Evolutionary conservation across 2,888 invertebrate species (phyloP).

Genomic region (Stramonita haemastoma): DNA sequence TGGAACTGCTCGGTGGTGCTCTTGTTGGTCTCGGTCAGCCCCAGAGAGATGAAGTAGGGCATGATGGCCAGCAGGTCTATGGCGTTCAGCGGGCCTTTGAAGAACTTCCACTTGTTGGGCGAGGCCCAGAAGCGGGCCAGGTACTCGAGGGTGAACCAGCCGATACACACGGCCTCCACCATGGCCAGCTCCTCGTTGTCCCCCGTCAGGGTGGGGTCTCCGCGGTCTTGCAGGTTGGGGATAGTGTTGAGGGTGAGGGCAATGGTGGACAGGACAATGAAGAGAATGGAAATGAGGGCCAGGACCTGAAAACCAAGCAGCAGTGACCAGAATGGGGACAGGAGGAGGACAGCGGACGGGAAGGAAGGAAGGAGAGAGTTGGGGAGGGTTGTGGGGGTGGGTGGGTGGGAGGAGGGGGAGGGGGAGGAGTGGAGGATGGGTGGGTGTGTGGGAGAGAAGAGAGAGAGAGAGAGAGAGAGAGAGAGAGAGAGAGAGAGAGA

Average conservation of each 20-base stretch:
- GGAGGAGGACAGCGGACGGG: too few species aligned
- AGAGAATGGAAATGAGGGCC: constrained; percentile 99
- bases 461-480: neutral
- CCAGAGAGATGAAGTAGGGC: constrained; percentile 98
- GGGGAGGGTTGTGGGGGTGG: neutral
- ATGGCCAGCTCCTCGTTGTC: constrained; percentile 85
- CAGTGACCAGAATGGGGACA: neutral
- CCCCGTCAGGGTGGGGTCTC: constrained; percentile 82
- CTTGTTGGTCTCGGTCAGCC: constrained; percentile 97
- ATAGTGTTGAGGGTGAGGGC: constrained; percentile 99
- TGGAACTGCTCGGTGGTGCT: constrained; percentile 80
- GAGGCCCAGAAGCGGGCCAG: constrained; percentile 97
- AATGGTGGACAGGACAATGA: constrained; percentile 99
- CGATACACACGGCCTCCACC: constrained; percentile 99
- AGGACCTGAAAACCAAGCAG: constrained; percentile 78
- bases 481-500: neutral
- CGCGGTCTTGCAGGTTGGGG: constrained; percentile 94
- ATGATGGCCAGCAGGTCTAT: constrained; percentile 99
- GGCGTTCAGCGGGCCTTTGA: constrained; percentile 98
- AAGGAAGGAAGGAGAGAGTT: neutral
- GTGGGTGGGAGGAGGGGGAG: neutral
- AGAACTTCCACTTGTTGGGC: constrained; percentile 99
- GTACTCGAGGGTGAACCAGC: constrained; percentile 99
- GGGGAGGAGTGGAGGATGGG: neutral
- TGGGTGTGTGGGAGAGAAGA: neutral